phyloP scores from a whole-genome alignment of 2,113 vertebrate species.

The Larimichthys polyactis region DNA sequence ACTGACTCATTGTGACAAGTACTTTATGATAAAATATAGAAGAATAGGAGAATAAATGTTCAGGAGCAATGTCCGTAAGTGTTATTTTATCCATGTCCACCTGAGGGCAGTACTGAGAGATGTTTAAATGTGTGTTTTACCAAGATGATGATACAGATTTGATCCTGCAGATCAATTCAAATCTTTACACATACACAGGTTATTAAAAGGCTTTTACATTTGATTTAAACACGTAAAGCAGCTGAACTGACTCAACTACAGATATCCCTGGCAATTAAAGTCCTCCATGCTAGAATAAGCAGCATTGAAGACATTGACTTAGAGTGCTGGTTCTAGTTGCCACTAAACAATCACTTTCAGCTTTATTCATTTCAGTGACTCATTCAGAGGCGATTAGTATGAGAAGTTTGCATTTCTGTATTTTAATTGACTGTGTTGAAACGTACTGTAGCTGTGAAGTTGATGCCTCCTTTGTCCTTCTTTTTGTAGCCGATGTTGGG shows the following conservation, averaged over 20 bases:
- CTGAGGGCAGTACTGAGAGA: constrained; percentile 20
- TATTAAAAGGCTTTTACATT: not conserved
- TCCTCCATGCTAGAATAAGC: not conserved
- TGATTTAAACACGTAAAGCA: not conserved
- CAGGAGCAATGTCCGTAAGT: not conserved
- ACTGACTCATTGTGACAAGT: not conserved
- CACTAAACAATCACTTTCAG: not conserved
- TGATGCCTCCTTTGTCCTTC: constrained; percentile 99
- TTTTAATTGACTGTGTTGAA: not conserved
- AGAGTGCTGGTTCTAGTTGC: not conserved
- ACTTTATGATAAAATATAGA: not conserved
- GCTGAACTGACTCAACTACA: not conserved
- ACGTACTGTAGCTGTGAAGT: constrained; percentile 95
- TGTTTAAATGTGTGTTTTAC: not conserved
- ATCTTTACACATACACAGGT: not conserved
- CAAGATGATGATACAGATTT: not conserved
- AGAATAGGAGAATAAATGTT: not conserved
- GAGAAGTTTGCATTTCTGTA: not conserved
- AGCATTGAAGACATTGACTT: not conserved
- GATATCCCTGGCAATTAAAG: constrained; percentile 7
- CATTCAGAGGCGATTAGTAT: not conserved
- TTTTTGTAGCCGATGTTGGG: constrained; percentile 99
- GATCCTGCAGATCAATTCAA: not conserved
- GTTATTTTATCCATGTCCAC: constrained; percentile 19
- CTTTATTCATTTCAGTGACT: not conserved